Conservation (phyloP, 2,113 vertebrate species). For the Phycodurus eques region DNA sequence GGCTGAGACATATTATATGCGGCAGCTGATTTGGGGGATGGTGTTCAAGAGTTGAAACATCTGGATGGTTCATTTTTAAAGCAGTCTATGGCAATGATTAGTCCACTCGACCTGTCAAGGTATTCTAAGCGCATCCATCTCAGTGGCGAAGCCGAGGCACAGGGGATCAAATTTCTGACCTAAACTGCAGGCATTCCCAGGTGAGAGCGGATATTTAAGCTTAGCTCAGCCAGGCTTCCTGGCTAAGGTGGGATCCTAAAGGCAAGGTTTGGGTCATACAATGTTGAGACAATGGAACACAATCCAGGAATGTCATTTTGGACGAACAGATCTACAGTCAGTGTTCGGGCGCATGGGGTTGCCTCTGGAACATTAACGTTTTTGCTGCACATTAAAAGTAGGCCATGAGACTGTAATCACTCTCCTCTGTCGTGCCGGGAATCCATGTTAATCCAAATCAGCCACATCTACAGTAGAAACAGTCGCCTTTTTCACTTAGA, state of each 20-base stretch:
- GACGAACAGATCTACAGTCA: not conserved
- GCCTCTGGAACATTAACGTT: not conserved
- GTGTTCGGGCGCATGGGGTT: not conserved
- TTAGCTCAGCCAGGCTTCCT: not conserved
- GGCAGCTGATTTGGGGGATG: not conserved
- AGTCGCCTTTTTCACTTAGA: no score
- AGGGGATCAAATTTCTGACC: conserved; percentile 18
- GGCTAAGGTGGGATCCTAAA: not conserved
- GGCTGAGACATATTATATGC: not conserved
- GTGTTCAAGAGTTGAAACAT: not conserved
- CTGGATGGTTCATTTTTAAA: not conserved
- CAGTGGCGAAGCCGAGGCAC: not conserved
- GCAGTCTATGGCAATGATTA: not conserved
- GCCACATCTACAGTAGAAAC: no score
- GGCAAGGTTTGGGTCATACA: not conserved
- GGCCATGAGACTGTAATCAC: no score
- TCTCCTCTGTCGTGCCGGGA: no score
- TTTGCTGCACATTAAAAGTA: not conserved
- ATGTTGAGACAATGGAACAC: not conserved
- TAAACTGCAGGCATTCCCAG: not conserved
- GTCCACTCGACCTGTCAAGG: conserved; percentile 7
- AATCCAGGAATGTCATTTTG: not conserved
- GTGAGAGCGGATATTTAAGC: not conserved
- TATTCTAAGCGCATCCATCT: conserved; percentile 27
- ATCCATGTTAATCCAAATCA: no score